Evolutionary conservation across 2,888 invertebrate species (phyloP).

Genomic region (Drosophila robusta): DNA sequence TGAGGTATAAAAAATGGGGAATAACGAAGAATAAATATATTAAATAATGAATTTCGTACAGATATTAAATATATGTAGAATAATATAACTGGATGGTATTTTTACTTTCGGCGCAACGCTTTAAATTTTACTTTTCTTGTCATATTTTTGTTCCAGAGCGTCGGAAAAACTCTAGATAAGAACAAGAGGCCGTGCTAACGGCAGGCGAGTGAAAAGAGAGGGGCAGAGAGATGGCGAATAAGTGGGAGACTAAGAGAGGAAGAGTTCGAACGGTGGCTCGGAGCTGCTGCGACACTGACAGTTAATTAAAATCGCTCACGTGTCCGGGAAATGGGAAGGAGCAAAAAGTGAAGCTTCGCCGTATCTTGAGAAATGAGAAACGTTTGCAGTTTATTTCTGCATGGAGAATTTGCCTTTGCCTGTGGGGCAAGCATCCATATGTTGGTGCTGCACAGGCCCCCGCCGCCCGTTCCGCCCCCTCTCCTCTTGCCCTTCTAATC

Average conservation of each 20-base stretch:
- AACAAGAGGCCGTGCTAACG: conserved; percentile 8
- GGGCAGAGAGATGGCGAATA: not conserved
- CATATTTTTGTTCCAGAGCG: conserved; percentile 35
- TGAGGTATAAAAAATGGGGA: too few species aligned
- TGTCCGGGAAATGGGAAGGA: conserved; percentile 39
- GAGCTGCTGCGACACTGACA: conserved; percentile 61
- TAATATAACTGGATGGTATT: not conserved
- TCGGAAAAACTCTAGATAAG: conserved; percentile 17
- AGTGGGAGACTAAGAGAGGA: not conserved
- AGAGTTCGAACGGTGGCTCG: conserved; percentile 11
- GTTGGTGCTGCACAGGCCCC: conserved; percentile 12
- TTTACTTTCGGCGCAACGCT: not conserved
- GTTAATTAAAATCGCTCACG: conserved; percentile 77
- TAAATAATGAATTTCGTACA: too few species aligned
- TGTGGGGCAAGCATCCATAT: conserved; percentile 37
- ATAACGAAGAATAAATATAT: too few species aligned
- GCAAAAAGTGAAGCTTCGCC: conserved; percentile 11
- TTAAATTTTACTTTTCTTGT: not conserved
- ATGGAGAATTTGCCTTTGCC: conserved; percentile 19
- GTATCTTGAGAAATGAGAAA: conserved; percentile 69
- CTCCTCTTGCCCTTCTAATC: not conserved
- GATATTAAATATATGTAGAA: too few species aligned
- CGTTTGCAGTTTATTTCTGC: conserved; percentile 31
- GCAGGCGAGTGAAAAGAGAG: not conserved
- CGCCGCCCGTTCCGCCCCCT: not conserved